Evolutionary conservation across 30 jellyfish, hydroid and myxozoan genomes (phyloP), one percentile per base, ranked within the genome.

Genomic region (Hydractinia symbiolongicarpus): DNA sequence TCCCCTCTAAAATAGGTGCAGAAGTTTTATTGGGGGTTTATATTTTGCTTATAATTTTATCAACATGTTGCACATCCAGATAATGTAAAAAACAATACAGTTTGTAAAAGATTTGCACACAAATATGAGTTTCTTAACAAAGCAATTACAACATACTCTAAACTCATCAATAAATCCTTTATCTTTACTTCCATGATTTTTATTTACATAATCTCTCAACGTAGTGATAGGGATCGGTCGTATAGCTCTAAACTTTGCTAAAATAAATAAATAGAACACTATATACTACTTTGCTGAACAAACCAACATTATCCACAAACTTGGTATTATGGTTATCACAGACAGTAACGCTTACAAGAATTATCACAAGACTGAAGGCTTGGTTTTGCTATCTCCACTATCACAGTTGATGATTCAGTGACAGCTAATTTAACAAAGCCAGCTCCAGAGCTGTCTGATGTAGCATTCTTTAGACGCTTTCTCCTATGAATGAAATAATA

Each of bases 101-200:
- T 58, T 58, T 13, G 19, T 13, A 13, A 58, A 58, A 16, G 1
- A 58, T 16, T 11, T 11, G 19, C 15, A 58, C 69, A 58, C 2
- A 58, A 58, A 11, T 58, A 58, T 58, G 69, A 16, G 19, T 16
- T 11, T 58, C 69, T 11, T 13, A 0, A 58, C 69, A 58, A 11
- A 11, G 4, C 15, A 50, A 66, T 11, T 64, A 55, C 11, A n/a
- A 58, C 81, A 16, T 19, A 90, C 97, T 95, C 87, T 83, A 83
- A 90, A 90, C 68, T 90, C 97, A 69, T 90, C 96, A 56, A 90
- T 78, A 60, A 90, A 90, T 9, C 93, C 95, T 51, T 88, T 76
- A 66, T 90, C 96, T 73, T 86, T 90, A 52, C 79, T 86, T 5
- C 85, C 78, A 50, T 81, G 94, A 8, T 64, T 88, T 52, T 80